Base-by-base conservation (phyloP, 2,888 invertebrate genomes). In the Gortyna flavago region DNA sequence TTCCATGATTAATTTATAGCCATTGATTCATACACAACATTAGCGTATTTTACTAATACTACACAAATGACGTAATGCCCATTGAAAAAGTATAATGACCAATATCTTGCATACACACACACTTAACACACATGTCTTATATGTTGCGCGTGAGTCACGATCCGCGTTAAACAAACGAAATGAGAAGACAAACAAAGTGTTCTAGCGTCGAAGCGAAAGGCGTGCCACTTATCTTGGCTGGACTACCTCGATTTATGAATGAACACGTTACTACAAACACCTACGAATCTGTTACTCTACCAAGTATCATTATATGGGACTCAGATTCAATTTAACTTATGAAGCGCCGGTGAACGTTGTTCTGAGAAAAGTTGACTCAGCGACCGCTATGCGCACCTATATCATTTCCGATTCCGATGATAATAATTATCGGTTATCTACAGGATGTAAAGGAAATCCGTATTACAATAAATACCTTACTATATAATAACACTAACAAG, bases 201-300 rank as follows among this genome's bases (percentile, higher is more conserved):
- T 90, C 85, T 84, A 78, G 86, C 84, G 83, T 76, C 73, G 78
- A 90, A 88, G 87, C 87, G 86, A 91, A 90, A 89, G 84, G 83
- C 80, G 88, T 88, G 72, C 89, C 85, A 85, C 89, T 90, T 92
- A 94, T 93, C 93, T 93, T 84, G 91, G 93, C 84, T 81, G 93
- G 91, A 81, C 94, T 90, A 88, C 79, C 84, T 75, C 82, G 85
- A 85, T 90, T 95, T 93, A 94, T 96, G 96, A 96, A 96, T 96
- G 96, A 93, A 94, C 86, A 82, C 77, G 79, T 87, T 90, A 87
- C 86, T 92, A 92, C 88, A 90, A 66, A 76, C 90, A 88, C 84
- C 87, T 85, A 87, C 85, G 77, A 88, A 88, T 89, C 87, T 87
- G 83, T 89, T 90, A 88, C 88, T 89, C 75, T 84, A 86, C 81